Evolutionary conservation across 2,797 vertebrate genomes (phyloP).

Genomic region (Enteromius radiatus): DNA sequence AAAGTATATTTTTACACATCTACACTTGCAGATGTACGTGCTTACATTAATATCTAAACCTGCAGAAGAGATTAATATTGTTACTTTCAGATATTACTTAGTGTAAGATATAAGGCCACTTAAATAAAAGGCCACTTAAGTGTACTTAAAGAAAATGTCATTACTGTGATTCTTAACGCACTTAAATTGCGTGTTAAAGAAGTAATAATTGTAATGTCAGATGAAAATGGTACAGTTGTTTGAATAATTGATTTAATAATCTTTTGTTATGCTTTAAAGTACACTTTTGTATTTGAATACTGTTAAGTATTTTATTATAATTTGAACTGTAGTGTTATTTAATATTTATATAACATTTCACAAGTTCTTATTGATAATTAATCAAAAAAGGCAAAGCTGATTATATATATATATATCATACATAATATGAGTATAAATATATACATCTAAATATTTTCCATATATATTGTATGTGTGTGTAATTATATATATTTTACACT

Average conservation of each 20-base stretch:
- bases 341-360: not conserved
- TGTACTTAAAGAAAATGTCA: not conserved
- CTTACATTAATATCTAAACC: not conserved
- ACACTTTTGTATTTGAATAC: not conserved
- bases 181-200: not conserved
- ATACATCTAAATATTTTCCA: too few relatives aligned
- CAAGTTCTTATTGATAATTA: too few relatives aligned
- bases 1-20: not conserved
- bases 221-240: not conserved
- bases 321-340: not conserved
- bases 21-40: not conserved
- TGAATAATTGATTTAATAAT: not conserved
- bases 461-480: too few relatives aligned
- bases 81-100: not conserved
- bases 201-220: not conserved
- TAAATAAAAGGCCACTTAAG: not conserved
- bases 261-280: not conserved
- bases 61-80: not conserved
- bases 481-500: not conserved
- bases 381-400: too few relatives aligned
- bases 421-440: too few relatives aligned
- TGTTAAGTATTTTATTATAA: not conserved
- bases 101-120: not conserved
- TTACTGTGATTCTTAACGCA: not conserved
- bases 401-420: too few relatives aligned